These are phyloP conservation scores for Euura saliciscinereae DNA, from an alignment of 1,140 invertebrate genomes.

Conservation along the genomic window DNA sequence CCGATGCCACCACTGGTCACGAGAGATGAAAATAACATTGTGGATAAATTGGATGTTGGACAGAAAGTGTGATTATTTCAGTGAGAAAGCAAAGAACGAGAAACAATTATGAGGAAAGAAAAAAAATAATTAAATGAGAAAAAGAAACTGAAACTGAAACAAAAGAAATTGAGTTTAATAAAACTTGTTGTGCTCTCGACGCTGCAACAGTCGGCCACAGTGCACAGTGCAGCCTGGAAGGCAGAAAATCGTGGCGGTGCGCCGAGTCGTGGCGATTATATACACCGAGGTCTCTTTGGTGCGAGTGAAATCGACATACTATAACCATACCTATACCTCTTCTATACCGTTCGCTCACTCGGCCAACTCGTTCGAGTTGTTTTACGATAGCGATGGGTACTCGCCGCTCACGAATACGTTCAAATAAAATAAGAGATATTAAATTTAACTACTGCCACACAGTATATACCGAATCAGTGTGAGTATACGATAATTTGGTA, in stretches of 20 bases:
- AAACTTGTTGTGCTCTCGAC: background rate
- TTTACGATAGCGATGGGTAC: constrained; percentile 2
- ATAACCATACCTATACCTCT: too few species aligned
- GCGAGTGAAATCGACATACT: background rate
- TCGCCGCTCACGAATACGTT: background rate
- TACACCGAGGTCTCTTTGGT: background rate
- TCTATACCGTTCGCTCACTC: background rate
- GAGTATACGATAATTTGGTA: too few species aligned
- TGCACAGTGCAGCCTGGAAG: too few species aligned
- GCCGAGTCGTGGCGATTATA: background rate
- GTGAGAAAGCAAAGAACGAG: background rate
- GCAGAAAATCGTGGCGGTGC: background rate
- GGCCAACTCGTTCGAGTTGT: background rate
- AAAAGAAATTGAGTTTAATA: too few species aligned
- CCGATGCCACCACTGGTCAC: background rate
- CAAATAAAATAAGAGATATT: background rate
- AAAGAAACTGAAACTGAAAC: too few species aligned
- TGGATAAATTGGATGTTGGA: background rate
- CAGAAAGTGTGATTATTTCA: background rate
- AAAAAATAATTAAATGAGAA: too few species aligned
- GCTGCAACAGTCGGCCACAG: background rate
- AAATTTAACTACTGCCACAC: too few species aligned
- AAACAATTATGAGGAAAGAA: too few species aligned
- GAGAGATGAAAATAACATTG: background rate
- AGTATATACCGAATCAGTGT: too few species aligned